Evolutionary conservation across 2,797 vertebrate genomes (phyloP).

Genomic region (Siniperca undulata): DNA sequence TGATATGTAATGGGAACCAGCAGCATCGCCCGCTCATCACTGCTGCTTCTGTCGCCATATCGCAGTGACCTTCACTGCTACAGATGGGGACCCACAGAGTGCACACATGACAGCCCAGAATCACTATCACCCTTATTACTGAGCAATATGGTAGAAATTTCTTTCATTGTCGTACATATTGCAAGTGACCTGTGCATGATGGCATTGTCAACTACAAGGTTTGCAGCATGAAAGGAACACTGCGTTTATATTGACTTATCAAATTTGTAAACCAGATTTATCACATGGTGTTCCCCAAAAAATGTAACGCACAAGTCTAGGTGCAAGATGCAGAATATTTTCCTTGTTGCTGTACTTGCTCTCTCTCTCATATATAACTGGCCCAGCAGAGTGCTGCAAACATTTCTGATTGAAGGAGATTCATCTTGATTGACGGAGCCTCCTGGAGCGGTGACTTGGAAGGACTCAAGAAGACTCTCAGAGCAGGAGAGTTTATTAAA

Average conservation of each 20-base stretch:
- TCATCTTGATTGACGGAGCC: constrained; percentile 62
- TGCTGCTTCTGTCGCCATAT: constrained; percentile 51
- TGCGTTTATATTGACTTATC: constrained; percentile 6
- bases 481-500: constrained; percentile 47
- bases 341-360: not conserved
- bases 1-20: constrained; percentile 76
- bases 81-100: constrained; percentile 62
- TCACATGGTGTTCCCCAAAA: not conserved
- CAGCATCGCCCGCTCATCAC: constrained; percentile 53
- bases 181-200: constrained; percentile 61
- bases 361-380: not conserved
- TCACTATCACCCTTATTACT: constrained; percentile 69
- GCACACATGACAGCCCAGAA: constrained; percentile 65
- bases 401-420: constrained; percentile 59
- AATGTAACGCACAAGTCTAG: not conserved
- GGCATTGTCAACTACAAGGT: constrained; percentile 38
- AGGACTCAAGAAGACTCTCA: constrained; percentile 34
- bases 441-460: constrained; percentile 48
- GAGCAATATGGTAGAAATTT: constrained; percentile 67
- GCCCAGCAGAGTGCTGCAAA: constrained; percentile 28
- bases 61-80: constrained; percentile 70
- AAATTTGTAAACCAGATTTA: constrained; percentile 3
- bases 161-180: constrained; percentile 62
- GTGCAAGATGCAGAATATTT: constrained; percentile 5
- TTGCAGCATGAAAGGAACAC: constrained; percentile 31